phyloP scores from a whole-genome alignment of 1,140 invertebrate genomes.

The Pseudobourletiella spinata region DNA sequence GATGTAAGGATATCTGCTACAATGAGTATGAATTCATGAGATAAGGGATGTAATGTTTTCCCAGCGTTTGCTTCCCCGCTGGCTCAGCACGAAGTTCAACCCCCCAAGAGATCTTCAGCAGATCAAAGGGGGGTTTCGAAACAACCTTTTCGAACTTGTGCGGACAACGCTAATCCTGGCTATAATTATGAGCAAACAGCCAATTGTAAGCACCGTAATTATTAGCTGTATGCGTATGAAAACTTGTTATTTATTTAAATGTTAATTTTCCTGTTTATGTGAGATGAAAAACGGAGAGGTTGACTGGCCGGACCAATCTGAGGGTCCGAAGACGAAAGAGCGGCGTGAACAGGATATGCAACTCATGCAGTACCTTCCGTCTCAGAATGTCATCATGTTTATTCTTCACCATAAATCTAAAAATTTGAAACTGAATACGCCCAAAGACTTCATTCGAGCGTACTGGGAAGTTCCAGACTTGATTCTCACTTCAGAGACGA shows the following conservation, averaged over 20 bases:
- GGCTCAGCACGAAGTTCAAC: slow-evolving; percentile 11
- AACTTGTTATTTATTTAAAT: background rate
- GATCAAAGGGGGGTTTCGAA: slow-evolving; percentile 14
- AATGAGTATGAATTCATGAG: no score
- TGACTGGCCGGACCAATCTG: background rate
- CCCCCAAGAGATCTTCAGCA: background rate
- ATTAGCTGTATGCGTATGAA: background rate
- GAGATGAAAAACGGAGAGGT: slow-evolving; percentile 2
- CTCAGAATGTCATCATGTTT: slow-evolving; percentile 3
- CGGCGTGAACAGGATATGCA: background rate
- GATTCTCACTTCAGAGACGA: slow-evolving; percentile 6
- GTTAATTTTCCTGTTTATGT: background rate
- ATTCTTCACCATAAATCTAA: slow-evolving; percentile 7
- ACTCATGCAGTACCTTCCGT: slow-evolving; percentile 11
- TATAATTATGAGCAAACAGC: slow-evolving; percentile 12
- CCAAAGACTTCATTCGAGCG: slow-evolving; percentile 7
- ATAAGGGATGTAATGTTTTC: no score
- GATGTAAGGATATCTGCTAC: background rate
- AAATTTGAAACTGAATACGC: slow-evolving; percentile 12
- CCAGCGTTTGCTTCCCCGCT: slow-evolving; percentile 2
- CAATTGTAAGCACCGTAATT: background rate
- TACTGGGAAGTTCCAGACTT: slow-evolving; percentile 12
- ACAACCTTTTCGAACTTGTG: slow-evolving; percentile 20
- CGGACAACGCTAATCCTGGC: slow-evolving; percentile 12
- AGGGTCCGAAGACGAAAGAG: slow-evolving; percentile 3